Percentiles rank a stretch among this genome's conserved stretches.
Conservation (phyloP, 2,113 vertebrate species). For the Saccopteryx bilineata region DNA sequence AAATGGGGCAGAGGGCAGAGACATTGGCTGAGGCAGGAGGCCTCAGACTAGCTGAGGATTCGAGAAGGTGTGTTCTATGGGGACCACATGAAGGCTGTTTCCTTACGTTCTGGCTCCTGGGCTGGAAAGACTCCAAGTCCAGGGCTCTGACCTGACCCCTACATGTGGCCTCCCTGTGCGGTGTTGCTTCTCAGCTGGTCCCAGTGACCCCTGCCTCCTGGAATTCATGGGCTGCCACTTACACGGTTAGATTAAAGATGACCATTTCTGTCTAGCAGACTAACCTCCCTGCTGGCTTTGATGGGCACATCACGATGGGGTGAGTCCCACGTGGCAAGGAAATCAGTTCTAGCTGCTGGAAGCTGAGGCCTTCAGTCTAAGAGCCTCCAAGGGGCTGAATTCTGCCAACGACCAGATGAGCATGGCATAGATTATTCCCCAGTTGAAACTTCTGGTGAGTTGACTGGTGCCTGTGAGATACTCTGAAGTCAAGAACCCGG, state of each 20-base stretch:
- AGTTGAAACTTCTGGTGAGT: neutral
- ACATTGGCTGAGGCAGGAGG: neutral
- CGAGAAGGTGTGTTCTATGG: fast-evolving
- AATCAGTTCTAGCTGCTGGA: neutral
- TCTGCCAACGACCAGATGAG: neutral
- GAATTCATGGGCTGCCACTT: fast-evolving
- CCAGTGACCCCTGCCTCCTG: neutral
- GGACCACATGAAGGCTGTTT: fast-evolving
- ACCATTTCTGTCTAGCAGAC: neutral
- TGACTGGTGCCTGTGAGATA: fast-evolving
- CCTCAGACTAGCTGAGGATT: fast-evolving
- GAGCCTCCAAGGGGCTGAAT: neutral
- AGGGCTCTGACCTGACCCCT: neutral
- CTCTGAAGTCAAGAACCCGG: neutral
- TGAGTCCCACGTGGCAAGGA: neutral
- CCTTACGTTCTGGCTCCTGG: fast-evolving
- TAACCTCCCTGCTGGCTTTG: neutral
- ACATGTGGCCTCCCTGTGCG: neutral
- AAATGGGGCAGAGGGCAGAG: fast-evolving
- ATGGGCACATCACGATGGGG: fast-evolving
- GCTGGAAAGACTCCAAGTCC: no score
- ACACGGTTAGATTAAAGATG: neutral
- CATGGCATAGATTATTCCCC: neutral
- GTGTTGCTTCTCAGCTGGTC: neutral
- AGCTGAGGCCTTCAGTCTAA: neutral